Base-by-base conservation (phyloP, 2,797 vertebrate species). In the Crocidura indochinensis region DNA sequence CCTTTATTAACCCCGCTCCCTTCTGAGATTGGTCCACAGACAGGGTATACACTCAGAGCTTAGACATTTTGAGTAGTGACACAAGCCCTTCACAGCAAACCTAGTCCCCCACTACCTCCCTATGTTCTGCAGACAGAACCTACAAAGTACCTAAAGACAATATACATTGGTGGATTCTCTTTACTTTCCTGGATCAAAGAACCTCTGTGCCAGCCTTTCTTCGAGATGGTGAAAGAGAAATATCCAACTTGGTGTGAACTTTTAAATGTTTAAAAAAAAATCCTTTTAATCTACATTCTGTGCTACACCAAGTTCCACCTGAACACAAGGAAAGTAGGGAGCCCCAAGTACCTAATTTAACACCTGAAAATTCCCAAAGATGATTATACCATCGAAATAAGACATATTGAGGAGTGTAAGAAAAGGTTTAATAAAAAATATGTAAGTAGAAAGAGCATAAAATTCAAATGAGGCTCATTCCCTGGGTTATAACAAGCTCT, bases 341-440 rank as follows among this genome's bases (percentile, higher is more conserved):
- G 74, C 62, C 51, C n/a, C 24, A 46, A 56, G 56, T 81, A 90
- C 47, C 74, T 92, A 92, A 91, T 91, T 92, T 88, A 94, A 94
- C 1, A 38, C 79, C 89, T 94, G 89, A 72, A 95, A 84, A 64
- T 93, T 95, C 95, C 94, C n/a, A 1, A 38, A 60, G 84, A 90
- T 72, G 83, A 78, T 92, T 95, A 84, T 80, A 87, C 83, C 64
- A 0, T 47, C 53, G 72, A 87, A 90, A 91, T 94, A 92, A 94
- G 88, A 96, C 92, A 90, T 90, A 88, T 62, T 92, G 95, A 94
- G 76, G 73, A 80, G 84, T 77, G 88, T 95, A 96, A 95, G 92
- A 94, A 96, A 97, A 95, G 94, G 89, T 84, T 95, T 96, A 96
- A 97, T 97, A 95, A 96, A 96, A 95, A 93, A 83, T 38, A 93